These are phyloP conservation scores for Lottia scabra DNA, from an alignment of 2,888 invertebrate genomes.

Conservation along the genomic window DNA sequence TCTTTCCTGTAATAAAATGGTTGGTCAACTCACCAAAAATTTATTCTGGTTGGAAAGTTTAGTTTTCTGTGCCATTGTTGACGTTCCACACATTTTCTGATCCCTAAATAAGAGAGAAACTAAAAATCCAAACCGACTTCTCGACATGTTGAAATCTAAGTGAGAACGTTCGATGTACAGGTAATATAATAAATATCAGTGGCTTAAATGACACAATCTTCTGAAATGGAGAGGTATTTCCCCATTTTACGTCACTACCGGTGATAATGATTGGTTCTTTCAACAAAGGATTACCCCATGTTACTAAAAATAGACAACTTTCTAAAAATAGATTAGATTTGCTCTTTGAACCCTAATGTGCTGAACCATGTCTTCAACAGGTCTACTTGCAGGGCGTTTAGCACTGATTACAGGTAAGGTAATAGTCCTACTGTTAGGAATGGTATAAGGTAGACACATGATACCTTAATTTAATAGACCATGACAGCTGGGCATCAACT, in stretches of 20 bases:
- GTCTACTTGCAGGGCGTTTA: conserved; percentile 40
- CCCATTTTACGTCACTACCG: background rate
- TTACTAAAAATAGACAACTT: conserved; percentile 9
- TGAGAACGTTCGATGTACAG: background rate
- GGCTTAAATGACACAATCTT: background rate
- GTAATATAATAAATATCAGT: background rate
- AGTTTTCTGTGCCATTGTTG: background rate
- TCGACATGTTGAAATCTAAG: background rate
- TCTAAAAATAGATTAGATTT: background rate
- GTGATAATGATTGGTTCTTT: background rate
- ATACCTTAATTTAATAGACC: too few species aligned
- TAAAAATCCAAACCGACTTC: background rate
- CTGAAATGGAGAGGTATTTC: background rate
- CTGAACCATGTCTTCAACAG: conserved; percentile 27
- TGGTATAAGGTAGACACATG: too few species aligned
- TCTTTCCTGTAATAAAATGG: too few species aligned
- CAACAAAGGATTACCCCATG: background rate
- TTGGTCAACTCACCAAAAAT: conserved; percentile 3
- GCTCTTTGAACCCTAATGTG: too few species aligned
- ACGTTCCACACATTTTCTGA: background rate
- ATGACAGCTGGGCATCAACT: too few species aligned
- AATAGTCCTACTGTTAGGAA: background rate
- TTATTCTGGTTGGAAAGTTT: background rate
- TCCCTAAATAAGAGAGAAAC: background rate
- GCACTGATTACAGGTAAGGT: conserved; percentile 50